Base-by-base conservation (phyloP, 2,888 invertebrate genomes). In the Lampropteryx suffumata region DNA sequence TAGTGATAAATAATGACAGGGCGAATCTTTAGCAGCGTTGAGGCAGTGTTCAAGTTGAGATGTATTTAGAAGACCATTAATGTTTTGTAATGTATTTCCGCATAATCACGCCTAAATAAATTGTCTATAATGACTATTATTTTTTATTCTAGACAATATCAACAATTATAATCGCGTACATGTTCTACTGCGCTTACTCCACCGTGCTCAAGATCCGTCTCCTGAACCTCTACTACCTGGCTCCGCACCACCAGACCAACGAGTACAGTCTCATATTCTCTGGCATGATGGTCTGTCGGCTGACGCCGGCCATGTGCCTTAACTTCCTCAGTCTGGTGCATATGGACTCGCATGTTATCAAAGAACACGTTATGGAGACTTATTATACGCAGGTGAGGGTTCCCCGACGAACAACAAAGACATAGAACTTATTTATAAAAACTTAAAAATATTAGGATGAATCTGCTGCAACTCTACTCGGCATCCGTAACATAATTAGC, bases 231-330 rank as follows among this genome's bases (percentile, higher is more conserved):
- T 99, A 99, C 89, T 99, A 99, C 79, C 88, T 99, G 64, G 99
- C 99, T 3, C 97, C 98, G 0, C 96, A 99, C 79, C 99, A 99
- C 82, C 98, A 98, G 87, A 99, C 99, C 5, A 98, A 99, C 78
- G 99, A 99, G 77, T 98, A 99, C 90, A 98, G 98, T 79, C 93
- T 99, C 55, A 97, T 99, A 73, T 99, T 99, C 90, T 97, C 98
- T 64, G 99, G 99, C 48, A 99, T 99, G 99, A 93, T 99, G 93
- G 92, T 98, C 29, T 99, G 99, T 76, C 94, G 99, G 1, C 92
- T 99, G 43, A 99, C 99, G 0, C 98, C 99, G 0, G 99, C 99
- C 1, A 95, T 99, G 92, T 99, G 99, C 84, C 93, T 99, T 36
- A 99, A 99, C 88, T 99, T 99, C 79, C 92, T 99, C 41, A 97